A percentile compares a stretch with the other conserved stretches of the same genome.
Conservation (phyloP, 2,888 invertebrate genomes). For the Bombyx huttoni region DNA sequence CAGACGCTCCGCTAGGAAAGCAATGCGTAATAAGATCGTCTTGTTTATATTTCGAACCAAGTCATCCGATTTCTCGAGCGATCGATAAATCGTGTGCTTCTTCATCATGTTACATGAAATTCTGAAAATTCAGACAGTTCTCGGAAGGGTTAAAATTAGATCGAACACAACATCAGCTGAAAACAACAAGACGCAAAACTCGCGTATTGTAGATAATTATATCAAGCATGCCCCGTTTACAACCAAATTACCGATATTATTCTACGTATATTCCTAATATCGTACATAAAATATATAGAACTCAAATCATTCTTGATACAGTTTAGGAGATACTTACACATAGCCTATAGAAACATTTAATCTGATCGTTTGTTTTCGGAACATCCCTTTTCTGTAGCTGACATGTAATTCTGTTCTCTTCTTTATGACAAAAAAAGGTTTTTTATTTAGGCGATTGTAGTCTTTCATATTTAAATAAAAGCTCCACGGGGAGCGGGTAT, state of each 20-base stretch:
- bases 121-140: constrained; percentile 2
- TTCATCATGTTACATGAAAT: constrained; percentile 12
- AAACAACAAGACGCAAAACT: constrained; percentile 27
- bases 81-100: constrained; percentile 9
- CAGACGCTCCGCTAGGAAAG: neutral
- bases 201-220: constrained; percentile 32
- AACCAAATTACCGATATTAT: neutral
- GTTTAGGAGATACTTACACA: neutral
- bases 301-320: neutral
- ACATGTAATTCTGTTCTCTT: neutral
- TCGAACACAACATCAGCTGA: constrained; percentile 22
- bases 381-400: neutral
- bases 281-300: no score
- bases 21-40: neutral
- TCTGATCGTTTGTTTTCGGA: neutral
- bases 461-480: constrained; percentile 39
- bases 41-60: neutral
- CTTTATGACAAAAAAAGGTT: constrained; percentile 10
- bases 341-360: no score
- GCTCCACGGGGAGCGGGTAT: constrained; percentile 25
- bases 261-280: no score
- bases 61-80: neutral
- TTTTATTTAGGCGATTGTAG: constrained; percentile 18
- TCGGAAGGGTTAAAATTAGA: constrained; percentile 21
- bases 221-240: constrained; percentile 23